Evolutionary conservation across 1,140 invertebrate genomes (phyloP).

Genomic region (Drosophila oshimai): DNA sequence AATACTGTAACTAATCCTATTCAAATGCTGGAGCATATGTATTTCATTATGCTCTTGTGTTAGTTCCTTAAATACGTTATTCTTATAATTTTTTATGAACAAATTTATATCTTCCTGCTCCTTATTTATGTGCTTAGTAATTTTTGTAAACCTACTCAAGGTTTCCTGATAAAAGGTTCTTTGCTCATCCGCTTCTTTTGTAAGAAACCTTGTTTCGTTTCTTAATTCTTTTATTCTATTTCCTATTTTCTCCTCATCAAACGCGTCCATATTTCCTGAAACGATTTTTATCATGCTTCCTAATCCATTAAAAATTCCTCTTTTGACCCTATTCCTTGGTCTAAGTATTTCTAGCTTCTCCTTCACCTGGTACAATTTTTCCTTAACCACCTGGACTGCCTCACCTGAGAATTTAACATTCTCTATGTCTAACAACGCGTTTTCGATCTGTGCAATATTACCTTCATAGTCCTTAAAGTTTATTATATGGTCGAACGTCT

Average conservation of each 20-base stretch:
- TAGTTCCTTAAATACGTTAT: not conserved
- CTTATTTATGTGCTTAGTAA: not conserved
- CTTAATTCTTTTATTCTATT: not conserved
- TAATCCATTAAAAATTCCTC: not conserved
- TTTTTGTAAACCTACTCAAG: conserved; percentile 1
- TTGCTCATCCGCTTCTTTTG: not conserved
- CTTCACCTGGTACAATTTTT: not conserved
- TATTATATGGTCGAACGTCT: not conserved
- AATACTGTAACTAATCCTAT: conserved; percentile 8
- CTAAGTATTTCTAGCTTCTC: not conserved
- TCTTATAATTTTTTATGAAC: conserved; percentile 5
- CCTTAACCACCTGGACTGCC: not conserved
- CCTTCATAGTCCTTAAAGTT: not conserved
- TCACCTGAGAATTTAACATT: not conserved
- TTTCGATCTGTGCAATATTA: not conserved
- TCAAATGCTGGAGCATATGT: conserved; percentile 7
- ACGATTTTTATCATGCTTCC: not conserved
- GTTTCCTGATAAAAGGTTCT: not conserved
- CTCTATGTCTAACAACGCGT: not conserved
- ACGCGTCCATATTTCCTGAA: conserved; percentile 4
- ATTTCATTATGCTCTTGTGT: conserved; percentile 13
- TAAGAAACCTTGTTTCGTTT: not conserved
- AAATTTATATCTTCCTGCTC: not conserved
- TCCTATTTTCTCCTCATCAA: not conserved
- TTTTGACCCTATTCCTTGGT: not conserved